A percentile compares a stretch with the other conserved stretches of the same genome.
These are phyloP conservation scores for Chrysomela aeneicollis DNA, from an alignment of 2,888 invertebrate species.

Conservation along the genomic window DNA sequence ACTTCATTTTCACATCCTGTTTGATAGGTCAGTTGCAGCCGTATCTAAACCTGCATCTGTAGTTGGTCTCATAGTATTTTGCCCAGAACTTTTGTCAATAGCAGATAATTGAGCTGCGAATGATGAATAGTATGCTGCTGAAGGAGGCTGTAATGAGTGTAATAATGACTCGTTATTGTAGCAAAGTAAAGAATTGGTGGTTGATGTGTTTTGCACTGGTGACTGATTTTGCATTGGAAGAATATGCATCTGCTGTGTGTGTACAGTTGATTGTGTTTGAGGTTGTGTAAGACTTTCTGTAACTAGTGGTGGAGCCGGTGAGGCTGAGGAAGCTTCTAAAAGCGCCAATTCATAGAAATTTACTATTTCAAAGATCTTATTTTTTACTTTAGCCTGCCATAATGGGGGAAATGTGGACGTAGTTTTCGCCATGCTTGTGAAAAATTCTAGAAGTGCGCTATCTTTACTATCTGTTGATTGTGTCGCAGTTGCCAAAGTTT, in stretches of 20 bases:
- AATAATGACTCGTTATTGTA: constrained; percentile 10
- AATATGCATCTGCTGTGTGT: constrained; percentile 13
- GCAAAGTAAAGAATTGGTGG: constrained; percentile 11
- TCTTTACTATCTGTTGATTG: constrained; percentile 15
- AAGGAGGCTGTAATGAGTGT: constrained; percentile 21
- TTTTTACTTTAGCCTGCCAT: constrained; percentile 18
- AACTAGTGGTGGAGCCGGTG: constrained; percentile 25
- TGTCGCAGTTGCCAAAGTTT: constrained; percentile 16
- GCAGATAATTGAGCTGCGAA: constrained; percentile 20
- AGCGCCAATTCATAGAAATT: constrained; percentile 26
- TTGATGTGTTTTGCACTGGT: background rate
- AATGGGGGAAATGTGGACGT: background rate
- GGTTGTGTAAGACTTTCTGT: constrained; percentile 11
- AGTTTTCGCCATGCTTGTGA: constrained; percentile 2
- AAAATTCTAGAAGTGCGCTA: constrained; percentile 15
- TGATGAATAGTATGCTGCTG: constrained; percentile 25
- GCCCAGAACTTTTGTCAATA: constrained; percentile 21
- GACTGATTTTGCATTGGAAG: constrained; percentile 16
- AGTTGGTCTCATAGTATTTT: constrained; percentile 18
- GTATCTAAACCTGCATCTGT: background rate
- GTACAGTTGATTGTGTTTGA: constrained; percentile 14
- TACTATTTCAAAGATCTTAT: constrained; percentile 21
- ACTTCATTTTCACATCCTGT: too few relatives aligned
- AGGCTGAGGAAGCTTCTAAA: constrained; percentile 27
- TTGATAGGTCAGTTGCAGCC: too few relatives aligned